Base-by-base conservation (phyloP, 2,888 invertebrate genomes). In the Cryptocheilus praepositus region DNA sequence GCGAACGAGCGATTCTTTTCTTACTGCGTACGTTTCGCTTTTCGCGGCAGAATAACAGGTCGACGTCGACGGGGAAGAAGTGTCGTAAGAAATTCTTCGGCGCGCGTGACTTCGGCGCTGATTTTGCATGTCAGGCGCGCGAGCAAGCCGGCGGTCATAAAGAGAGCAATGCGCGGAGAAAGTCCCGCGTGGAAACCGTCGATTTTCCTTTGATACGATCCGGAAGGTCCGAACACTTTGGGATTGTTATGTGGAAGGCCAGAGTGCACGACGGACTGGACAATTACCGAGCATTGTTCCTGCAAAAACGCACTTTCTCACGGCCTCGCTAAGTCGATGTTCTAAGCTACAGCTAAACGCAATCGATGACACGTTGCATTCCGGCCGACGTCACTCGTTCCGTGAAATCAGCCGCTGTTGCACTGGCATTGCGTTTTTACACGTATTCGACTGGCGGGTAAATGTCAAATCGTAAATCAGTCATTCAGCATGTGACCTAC, bases 391-490 rank as follows among this genome's bases (percentile, higher is more conserved):
- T 55, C 55, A 61, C 46, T 22, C 49, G 49, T 13, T 18, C 2
- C 49, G 53, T 53, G 61, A 53, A 53, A 61, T 61, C 61, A 61
- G 53, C n/a, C 8, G 45, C 22, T 43, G 18, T 18, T 18, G 16
- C 51, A n/a, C 28, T 5, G 4, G 28, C 36, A 7, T 36, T 36
- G 36, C 36, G 3, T 36, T 11, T 36, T 36, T 36, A 7, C 3
- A 11, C 36, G 36, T 11, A 11, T 36, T 36, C 36, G 28, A 28
- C 15, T n/a, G 15, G 15, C 25, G 25, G 21, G 18, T 8, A 15
- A 22, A 28, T 28, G 7, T 3, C 28, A 28, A 7, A 28, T n/a
- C n/a, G n/a, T n/a, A n/a, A n/a, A n/a, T n/a, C n/a, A n/a, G n/a
- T n/a, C n/a, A n/a, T n/a, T n/a, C n/a, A n/a, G n/a, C n/a, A n/a